Conservation (phyloP, 2,113 vertebrate species). For the Accipiter cooperii region DNA sequence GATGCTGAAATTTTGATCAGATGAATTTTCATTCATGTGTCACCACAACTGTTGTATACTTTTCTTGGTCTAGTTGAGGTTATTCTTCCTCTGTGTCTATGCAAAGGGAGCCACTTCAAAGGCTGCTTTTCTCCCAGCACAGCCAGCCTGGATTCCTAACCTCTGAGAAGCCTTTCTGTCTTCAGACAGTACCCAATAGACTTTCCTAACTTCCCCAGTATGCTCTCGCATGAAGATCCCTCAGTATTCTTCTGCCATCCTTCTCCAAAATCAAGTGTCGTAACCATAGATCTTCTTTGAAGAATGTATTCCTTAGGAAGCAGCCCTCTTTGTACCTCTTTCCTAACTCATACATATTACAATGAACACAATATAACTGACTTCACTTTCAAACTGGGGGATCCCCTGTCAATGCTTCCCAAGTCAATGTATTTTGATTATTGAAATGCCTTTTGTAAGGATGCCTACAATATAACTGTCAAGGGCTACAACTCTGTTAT, state of each 20-base stretch:
- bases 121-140: too few relatives aligned
- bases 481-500: neutral
- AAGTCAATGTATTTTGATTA: neutral
- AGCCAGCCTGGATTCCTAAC: neutral
- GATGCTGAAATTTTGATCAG: neutral
- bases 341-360: neutral
- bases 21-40: neutral
- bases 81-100: neutral
- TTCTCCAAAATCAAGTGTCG: neutral
- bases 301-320: neutral
- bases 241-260: neutral
- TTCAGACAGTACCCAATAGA: neutral
- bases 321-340: neutral
- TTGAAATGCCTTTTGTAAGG: neutral
- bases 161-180: neutral
- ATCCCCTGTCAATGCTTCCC: neutral
- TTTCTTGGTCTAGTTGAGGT: neutral
- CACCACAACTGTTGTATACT: neutral
- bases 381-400: neutral
- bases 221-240: neutral
- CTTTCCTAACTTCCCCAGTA: neutral
- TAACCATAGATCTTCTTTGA: neutral
- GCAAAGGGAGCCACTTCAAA: neutral
- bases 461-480: neutral
- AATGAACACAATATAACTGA: neutral